Evolutionary conservation across 2,113 vertebrate species (phyloP).

Genomic region (Grammomys surdaster): DNA sequence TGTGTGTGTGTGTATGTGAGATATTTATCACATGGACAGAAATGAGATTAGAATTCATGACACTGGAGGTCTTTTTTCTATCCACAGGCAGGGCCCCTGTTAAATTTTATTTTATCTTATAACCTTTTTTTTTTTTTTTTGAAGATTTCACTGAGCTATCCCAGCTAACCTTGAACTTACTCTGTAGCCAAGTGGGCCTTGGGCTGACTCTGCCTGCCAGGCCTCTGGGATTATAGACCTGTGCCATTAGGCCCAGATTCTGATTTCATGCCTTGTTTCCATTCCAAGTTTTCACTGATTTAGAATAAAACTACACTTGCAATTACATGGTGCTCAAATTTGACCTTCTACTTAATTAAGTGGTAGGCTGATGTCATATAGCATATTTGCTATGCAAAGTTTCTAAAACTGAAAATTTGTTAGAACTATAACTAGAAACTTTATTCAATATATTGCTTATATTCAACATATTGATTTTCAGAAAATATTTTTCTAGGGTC

Average conservation of each 20-base stretch:
- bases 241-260: neutral
- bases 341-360: conserved; percentile 19
- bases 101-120: neutral
- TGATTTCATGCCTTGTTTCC: conserved; percentile 1
- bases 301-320: neutral
- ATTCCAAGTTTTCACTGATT: neutral
- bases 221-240: neutral
- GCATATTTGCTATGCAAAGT: neutral
- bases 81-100: neutral
- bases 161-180: neutral
- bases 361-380: neutral
- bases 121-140: neutral
- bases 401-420: conserved; percentile 44
- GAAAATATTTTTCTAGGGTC: neutral
- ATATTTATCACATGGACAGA: neutral
- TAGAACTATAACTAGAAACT: conserved; percentile 18
- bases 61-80: neutral
- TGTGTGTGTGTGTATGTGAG: no score
- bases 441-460: neutral
- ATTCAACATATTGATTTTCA: neutral
- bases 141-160: neutral
- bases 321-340: neutral
- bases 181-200: neutral
- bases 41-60: no score
- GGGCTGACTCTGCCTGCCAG: neutral